phyloP scores from a whole-genome alignment of 2,113 vertebrate species.

The Aegithalos caudatus region DNA sequence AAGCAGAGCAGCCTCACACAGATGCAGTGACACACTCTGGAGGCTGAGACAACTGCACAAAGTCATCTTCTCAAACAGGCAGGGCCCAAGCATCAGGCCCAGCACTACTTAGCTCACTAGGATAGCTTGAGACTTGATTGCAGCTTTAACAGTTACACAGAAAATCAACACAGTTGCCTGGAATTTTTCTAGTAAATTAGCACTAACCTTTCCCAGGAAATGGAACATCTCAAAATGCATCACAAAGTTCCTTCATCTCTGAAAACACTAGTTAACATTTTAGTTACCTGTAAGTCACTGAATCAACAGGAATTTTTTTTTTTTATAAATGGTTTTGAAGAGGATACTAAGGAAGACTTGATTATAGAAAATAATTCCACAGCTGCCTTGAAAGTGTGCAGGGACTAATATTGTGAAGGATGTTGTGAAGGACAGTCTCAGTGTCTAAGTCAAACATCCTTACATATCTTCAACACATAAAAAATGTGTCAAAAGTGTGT shows the following conservation, averaged over 20 bases:
- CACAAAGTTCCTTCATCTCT: not conserved
- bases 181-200: not conserved
- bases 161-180: not conserved
- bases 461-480: not conserved
- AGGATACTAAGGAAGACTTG: not conserved
- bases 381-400: not conserved
- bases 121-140: not conserved
- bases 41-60: not conserved
- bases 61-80: not conserved
- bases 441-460: not conserved
- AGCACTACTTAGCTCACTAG: not conserved
- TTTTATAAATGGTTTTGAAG: not conserved
- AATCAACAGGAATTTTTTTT: not conserved
- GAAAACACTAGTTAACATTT: not conserved
- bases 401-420: not conserved
- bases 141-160: not conserved
- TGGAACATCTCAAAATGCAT: not conserved
- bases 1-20: no score
- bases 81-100: rapidly evolving
- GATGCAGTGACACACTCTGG: not conserved
- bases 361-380: not conserved
- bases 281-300: not conserved
- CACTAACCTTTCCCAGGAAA: not conserved
- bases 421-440: not conserved
- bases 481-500: not conserved